These are phyloP conservation scores for Macquaria ambigua DNA, from an alignment of 2,113 vertebrate genomes.

Conservation along the genomic window DNA sequence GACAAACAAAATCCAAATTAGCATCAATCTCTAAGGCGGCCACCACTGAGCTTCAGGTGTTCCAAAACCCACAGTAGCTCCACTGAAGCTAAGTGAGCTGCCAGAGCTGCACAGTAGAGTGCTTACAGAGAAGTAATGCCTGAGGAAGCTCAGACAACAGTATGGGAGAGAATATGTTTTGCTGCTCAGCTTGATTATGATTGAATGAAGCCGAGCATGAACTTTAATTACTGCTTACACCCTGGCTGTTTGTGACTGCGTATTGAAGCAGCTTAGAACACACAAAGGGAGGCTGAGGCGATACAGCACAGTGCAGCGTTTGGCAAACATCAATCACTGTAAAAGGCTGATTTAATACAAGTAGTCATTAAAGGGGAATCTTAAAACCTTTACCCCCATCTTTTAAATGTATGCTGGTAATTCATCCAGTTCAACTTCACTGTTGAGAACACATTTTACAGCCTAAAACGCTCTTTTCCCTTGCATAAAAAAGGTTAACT, in stretches of 20 bases:
- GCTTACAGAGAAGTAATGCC: slow-evolving; percentile 71
- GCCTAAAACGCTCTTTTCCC: slow-evolving; percentile 1
- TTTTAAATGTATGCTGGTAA: slow-evolving; percentile 37
- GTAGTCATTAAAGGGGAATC: slow-evolving; percentile 54
- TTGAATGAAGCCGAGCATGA: slow-evolving; percentile 85
- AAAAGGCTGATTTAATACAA: slow-evolving; percentile 69
- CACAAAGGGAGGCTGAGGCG: slow-evolving; percentile 69
- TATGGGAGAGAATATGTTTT: slow-evolving; percentile 79
- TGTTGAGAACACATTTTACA: slow-evolving; percentile 35
- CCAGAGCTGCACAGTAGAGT: slow-evolving; percentile 65
- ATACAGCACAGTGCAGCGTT: slow-evolving; percentile 61
- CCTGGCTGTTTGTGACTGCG: slow-evolving; percentile 79
- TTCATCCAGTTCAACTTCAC: slow-evolving; percentile 39
- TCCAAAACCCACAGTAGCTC: slow-evolving; percentile 72
- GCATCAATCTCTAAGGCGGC: slow-evolving; percentile 75
- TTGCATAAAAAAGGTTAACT: slow-evolving; percentile 54
- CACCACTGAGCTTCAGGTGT: slow-evolving; percentile 79
- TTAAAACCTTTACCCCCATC: slow-evolving; percentile 41
- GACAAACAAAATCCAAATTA: slow-evolving; percentile 83
- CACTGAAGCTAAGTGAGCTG: slow-evolving; percentile 73
- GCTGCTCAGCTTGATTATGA: slow-evolving; percentile 84
- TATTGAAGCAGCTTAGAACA: slow-evolving; percentile 75
- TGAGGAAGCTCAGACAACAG: slow-evolving; percentile 75
- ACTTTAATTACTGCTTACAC: slow-evolving; percentile 87
- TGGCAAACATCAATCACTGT: slow-evolving; percentile 72